Percentiles rank a stretch among this genome's conserved stretches.
Evolutionary conservation across 2,888 invertebrate species (phyloP).

Genomic region (Palloptera scutellata): DNA sequence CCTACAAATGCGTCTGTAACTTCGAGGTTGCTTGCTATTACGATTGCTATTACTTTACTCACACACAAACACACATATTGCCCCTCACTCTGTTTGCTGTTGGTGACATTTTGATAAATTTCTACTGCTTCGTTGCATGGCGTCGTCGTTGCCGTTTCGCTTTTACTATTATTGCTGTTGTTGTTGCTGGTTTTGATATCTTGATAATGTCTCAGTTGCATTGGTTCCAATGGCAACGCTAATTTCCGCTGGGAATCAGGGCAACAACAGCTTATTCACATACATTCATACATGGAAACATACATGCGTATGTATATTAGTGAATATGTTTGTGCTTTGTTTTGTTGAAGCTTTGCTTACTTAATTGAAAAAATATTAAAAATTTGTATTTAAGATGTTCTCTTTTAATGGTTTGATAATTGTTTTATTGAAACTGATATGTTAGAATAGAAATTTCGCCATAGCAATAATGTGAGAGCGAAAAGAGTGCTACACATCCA

Average conservation of each 20-base stretch:
- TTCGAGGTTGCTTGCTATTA: too few relatives aligned
- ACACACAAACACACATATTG: not conserved
- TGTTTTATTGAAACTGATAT: too few relatives aligned
- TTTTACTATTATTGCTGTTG: conserved; percentile 17
- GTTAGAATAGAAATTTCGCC: too few relatives aligned
- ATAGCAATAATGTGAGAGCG: too few relatives aligned
- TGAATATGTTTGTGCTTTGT: too few relatives aligned
- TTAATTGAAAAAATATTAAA: too few relatives aligned
- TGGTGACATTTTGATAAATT: conserved; percentile 41
- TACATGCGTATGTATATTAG: too few relatives aligned
- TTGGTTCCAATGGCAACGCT: conserved; percentile 4
- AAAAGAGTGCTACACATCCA: too few relatives aligned
- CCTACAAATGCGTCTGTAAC: not conserved
- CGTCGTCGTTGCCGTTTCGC: not conserved
- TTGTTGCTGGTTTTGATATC: conserved; percentile 31
- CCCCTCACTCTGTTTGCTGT: conserved; percentile 21
- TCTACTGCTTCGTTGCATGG: conserved; percentile 23
- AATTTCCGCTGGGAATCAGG: conserved; percentile 2
- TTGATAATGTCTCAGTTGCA: conserved; percentile 26
- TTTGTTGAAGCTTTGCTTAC: too few relatives aligned
- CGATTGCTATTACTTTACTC: not conserved
- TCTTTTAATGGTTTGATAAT: too few relatives aligned
- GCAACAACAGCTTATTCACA: not conserved
- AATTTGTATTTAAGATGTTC: too few relatives aligned
- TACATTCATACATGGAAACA: not conserved